These are phyloP conservation scores for Brachirus orientalis DNA, from an alignment of 2,113 vertebrate species.

Conservation along the genomic window DNA sequence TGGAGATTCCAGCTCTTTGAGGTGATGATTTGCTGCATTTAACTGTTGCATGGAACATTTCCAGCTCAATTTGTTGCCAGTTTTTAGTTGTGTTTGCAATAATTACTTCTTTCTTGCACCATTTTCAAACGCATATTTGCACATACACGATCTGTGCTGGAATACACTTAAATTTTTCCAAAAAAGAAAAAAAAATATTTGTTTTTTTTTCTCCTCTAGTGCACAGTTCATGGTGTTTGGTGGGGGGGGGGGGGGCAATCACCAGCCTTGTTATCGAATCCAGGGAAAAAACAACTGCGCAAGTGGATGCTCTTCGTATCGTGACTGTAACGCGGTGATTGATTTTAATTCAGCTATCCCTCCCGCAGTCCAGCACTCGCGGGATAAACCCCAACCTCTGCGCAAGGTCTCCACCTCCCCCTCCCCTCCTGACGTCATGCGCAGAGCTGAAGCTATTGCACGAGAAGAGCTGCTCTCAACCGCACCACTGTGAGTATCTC, in stretches of 20 bases:
- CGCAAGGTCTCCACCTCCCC: slow-evolving; percentile 69
- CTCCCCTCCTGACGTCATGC: slow-evolving; percentile 86
- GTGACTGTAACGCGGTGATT: slow-evolving; percentile 30
- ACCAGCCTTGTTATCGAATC: not conserved
- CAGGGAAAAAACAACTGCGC: not conserved
- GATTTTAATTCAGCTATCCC: slow-evolving; percentile 59
- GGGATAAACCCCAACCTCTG: slow-evolving; percentile 66
- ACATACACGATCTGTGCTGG: not conserved
- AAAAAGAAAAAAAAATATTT: too few relatives aligned
- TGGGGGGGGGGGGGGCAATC: not conserved
- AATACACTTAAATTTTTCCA: not conserved
- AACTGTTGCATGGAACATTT: not conserved
- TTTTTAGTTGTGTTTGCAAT: too few relatives aligned
- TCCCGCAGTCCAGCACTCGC: slow-evolving; percentile 40
- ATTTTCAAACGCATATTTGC: not conserved
- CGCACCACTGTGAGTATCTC: slow-evolving; percentile 81
- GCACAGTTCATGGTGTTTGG: not conserved
- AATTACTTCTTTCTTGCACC: not conserved
- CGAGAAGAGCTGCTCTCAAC: slow-evolving; percentile 81
- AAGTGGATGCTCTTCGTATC: not conserved
- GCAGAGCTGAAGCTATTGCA: slow-evolving; percentile 82
- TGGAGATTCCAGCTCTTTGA: not conserved
- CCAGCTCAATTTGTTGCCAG: too few relatives aligned
- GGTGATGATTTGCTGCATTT: not conserved
- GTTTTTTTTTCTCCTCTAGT: not conserved